A percentile compares a stretch with the other conserved stretches of the same genome.
Conservation (phyloP, 2,113 vertebrate species). For the Aythya baeri region DNA sequence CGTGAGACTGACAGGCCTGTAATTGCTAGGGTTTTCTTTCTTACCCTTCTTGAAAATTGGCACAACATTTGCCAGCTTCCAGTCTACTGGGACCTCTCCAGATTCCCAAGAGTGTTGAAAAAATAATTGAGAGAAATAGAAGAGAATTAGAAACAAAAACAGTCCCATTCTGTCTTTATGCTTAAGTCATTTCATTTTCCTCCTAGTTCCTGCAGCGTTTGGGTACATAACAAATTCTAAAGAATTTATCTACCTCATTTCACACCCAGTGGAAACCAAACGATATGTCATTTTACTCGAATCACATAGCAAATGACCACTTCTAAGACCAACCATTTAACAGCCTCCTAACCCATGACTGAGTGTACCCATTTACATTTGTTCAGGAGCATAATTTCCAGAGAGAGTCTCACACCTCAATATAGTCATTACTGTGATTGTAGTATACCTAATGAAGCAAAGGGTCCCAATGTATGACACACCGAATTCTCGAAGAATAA, state of each 20-base stretch:
- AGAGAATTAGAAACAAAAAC: neutral
- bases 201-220: neutral
- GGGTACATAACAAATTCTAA: neutral
- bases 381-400: neutral
- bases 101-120: too few relatives aligned
- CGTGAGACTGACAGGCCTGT: too few relatives aligned
- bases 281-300: neutral
- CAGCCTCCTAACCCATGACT: rapidly evolving
- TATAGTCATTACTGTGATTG: rapidly evolving
- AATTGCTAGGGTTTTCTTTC: too few relatives aligned
- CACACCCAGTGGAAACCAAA: neutral
- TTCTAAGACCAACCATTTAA: neutral
- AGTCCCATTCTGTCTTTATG: neutral
- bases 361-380: rapidly evolving
- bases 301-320: neutral
- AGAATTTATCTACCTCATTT: neutral
- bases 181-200: neutral
- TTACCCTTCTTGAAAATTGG: too few relatives aligned
- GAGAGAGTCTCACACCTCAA: neutral
- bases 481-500: neutral
- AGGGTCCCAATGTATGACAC: rapidly evolving
- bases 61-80: too few relatives aligned
- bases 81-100: too few relatives aligned
- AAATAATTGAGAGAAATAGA: neutral
- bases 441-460: neutral